Base-by-base conservation (phyloP, 1,140 invertebrate genomes). In the Drosophila mauritiana region DNA sequence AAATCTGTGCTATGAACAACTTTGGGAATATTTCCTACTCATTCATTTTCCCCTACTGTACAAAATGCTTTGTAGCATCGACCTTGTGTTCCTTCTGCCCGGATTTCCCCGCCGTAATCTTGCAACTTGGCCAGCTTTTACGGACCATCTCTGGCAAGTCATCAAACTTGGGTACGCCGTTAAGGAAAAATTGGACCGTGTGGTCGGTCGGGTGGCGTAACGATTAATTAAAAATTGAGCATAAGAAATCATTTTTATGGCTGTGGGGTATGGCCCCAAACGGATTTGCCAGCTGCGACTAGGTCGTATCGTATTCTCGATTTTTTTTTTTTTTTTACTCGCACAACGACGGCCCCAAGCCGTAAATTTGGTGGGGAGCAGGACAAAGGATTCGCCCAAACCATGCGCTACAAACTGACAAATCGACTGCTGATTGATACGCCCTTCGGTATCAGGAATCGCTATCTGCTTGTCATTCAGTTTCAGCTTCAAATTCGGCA, bases 141-240 rank as follows among this genome's bases (percentile, higher is more conserved):
- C 58, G 70, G 56, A 34, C 43, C 64, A 56, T 43, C 80, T 58
- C 75, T 68, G 75, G 55, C 73, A 49, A 73, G 81, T 73, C 77
- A 81, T 81, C 82, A 81, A 62, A 46, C 46, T 45, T 53, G 52
- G 64, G 64, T 31, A 22, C 43, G 52, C 67, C 61, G 62, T 67
- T 68, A 45, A 40, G 62, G 17, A 65, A 13, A 70, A 70, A 31
- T 43, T 20, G 31, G 53, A 58, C 11, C 31, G 31, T 22, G 20
- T 22, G 45, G 20, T 27, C 42, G 37, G 68, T 25, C 43, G 46
- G 48, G 22, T 36, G 34, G 25, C 56, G 39, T 39, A 31, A 61
- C 67, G 73, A 85, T 85, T 85, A 85, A 85, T 85, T 85, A 85
- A 86, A 82, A 86, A 78, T 61, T 65, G 61, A 59, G 58, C 73